Base-by-base conservation (phyloP, 2,797 vertebrate genomes). In the Ficedula albicollis region DNA sequence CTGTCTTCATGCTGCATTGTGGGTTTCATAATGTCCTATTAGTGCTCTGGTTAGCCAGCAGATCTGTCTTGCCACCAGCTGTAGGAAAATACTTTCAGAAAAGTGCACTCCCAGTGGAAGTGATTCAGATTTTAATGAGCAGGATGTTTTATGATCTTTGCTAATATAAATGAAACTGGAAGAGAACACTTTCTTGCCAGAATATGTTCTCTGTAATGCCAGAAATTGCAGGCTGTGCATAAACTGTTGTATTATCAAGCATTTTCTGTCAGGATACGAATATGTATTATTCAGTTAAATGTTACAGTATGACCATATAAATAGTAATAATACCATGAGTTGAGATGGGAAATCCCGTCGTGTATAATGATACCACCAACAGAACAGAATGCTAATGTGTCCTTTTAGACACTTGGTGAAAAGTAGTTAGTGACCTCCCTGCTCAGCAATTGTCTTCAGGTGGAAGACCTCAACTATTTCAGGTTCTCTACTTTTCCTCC, bases 111-210 rank as follows among this genome's bases (percentile, higher is more conserved):
- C 80, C 83, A 62, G 82, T 89, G 91, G 87, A 91, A 82, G 49
- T 83, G 91, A 88, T 78, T 95, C 93, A 93, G 81, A 81, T 94
- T 94, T 95, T 95, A 93, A 95, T 93, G 58, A 95, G 84, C 48
- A 69, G 62, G 69, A 81, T 89, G 46, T 64, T 96, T 95, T 95
- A 94, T 84, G 84, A n/a, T 92, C 91, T 96, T 93, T 90, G 34
- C 68, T 92, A 89, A 94, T 94, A 96, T 90, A 95, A 95, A 85
- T 81, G 66, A 84, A 89, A 76, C 58, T 94, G 39, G 55, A 88
- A 92, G 67, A 86, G 56, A 84, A 25, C 30, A 30, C 59, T 84
- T 56, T 93, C 39, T 91, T 94, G 52, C 85, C 64, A 70, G 83
- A 86, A 88, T 73, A n/a, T 41, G 39, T 84, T 87, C 41, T 86